Conservation (phyloP, 2,888 invertebrate species). For the Mythimna loreyi region DNA sequence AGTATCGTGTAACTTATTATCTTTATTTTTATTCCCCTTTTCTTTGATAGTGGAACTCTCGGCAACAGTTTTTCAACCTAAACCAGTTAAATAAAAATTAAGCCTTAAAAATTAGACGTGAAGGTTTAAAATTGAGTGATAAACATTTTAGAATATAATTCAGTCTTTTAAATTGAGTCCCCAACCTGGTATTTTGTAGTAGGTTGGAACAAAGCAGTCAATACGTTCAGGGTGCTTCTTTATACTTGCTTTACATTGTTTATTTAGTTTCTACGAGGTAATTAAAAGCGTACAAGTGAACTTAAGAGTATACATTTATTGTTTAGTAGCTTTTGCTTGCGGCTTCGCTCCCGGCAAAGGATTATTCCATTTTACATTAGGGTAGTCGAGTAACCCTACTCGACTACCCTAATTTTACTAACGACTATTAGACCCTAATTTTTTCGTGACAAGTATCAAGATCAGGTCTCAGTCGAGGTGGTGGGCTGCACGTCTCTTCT, state of each 20-base stretch:
- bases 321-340: no score
- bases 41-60: conserved; percentile 29
- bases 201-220: conserved; percentile 18
- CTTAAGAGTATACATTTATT: no score
- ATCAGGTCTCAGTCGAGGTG: no score
- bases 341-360: no score
- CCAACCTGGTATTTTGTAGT: conserved; percentile 1
- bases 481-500: no score
- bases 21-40: conserved; percentile 7
- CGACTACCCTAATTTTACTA: no score
- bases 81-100: no score
- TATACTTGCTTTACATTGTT: not conserved
- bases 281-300: not conserved
- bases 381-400: no score
- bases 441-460: no score
- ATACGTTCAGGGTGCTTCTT: conserved; percentile 29
- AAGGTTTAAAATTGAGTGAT: conserved; percentile 13
- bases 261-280: not conserved
- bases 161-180: conserved; percentile 26
- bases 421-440: no score
- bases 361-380: no score
- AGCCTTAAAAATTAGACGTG: not conserved
- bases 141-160: conserved; percentile 18
- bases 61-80: conserved; percentile 15
- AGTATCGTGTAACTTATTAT: conserved; percentile 43